A percentile compares a stretch with the other conserved stretches of the same genome.
phyloP scores from a whole-genome alignment of 2,113 vertebrate species.

The Chitala chitala region DNA sequence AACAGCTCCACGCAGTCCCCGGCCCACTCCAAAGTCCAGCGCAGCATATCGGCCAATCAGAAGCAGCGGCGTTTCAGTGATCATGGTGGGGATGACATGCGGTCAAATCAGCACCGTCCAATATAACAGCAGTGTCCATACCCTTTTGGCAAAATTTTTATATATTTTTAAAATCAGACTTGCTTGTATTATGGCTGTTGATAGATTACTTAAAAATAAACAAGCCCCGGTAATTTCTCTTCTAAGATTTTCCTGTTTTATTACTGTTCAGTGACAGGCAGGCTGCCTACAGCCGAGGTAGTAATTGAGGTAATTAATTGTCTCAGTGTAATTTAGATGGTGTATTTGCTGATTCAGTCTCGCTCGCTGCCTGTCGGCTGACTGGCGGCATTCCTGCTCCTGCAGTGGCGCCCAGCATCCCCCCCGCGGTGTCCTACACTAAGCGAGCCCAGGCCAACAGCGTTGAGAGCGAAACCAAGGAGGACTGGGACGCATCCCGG shows the following conservation, averaged over 20 bases:
- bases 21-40: slow-evolving; percentile 90
- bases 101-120: slow-evolving; percentile 52
- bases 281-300: too few relatives aligned
- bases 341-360: too few relatives aligned
- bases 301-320: too few relatives aligned
- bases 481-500: slow-evolving; percentile 83
- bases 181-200: too few relatives aligned
- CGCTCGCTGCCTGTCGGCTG: background rate
- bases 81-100: slow-evolving; percentile 79
- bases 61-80: slow-evolving; percentile 97
- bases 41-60: slow-evolving; percentile 95
- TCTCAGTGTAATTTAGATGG: too few relatives aligned
- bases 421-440: slow-evolving; percentile 83
- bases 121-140: too few relatives aligned
- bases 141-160: too few relatives aligned
- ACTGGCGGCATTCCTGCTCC: slow-evolving; percentile 31
- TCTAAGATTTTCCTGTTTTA: too few relatives aligned
- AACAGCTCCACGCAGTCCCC: slow-evolving; percentile 91
- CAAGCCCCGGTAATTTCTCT: too few relatives aligned
- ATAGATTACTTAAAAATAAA: too few relatives aligned
- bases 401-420: slow-evolving; percentile 84
- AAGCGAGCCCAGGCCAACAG: slow-evolving; percentile 90
- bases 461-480: slow-evolving; percentile 87
- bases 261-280: too few relatives aligned
- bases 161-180: too few relatives aligned